Evolutionary conservation across 2,113 vertebrate genomes (phyloP).

Genomic region (Coracopsis vasa): DNA sequence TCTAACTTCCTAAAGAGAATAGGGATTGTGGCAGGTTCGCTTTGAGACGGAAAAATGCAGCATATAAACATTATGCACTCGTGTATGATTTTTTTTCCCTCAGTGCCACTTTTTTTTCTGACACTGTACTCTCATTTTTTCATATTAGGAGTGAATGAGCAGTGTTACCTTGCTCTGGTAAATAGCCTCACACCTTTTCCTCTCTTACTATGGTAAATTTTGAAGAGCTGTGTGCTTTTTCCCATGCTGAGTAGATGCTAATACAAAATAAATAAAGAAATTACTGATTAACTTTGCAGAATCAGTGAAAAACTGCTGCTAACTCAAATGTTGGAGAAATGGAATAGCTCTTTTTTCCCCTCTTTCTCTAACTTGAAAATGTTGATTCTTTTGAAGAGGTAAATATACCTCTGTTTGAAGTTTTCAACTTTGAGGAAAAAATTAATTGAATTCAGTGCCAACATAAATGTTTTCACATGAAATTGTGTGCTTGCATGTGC

Average conservation of each 20-base stretch:
- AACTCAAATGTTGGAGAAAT: not conserved
- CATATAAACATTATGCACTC: not conserved
- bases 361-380: not conserved
- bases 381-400: not conserved
- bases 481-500: not conserved
- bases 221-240: not conserved
- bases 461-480: not conserved
- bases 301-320: not conserved
- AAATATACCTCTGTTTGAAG: not conserved
- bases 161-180: not conserved
- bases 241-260: not conserved
- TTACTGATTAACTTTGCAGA: constrained; percentile 1
- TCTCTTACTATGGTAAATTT: not conserved
- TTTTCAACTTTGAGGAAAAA: not conserved
- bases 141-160: not conserved
- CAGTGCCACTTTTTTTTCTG: not conserved
- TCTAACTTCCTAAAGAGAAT: not conserved
- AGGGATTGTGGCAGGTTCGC: not conserved
- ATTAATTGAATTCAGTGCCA: not conserved
- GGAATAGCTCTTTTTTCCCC: not conserved
- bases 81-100: not conserved
- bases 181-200: not conserved
- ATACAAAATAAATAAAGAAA: not conserved
- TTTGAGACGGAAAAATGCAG: not conserved
- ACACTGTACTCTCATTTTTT: not conserved